Evolutionary conservation across 2,888 invertebrate species (phyloP), one percentile per base, ranked within the genome.

Genomic region (Rotaria socialis): DNA sequence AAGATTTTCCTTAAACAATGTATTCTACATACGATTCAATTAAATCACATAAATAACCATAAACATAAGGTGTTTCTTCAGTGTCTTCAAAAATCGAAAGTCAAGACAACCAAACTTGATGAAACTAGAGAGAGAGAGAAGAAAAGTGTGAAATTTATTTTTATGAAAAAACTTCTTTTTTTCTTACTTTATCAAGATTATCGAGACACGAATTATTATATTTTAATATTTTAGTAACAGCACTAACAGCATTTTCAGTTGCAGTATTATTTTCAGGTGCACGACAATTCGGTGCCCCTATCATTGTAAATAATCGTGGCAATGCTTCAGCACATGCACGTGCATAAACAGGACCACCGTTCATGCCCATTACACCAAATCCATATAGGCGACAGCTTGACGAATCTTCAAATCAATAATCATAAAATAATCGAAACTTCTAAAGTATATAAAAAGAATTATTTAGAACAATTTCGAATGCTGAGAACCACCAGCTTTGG

Each of bases 161-260:
- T 47, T 50, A 4, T 47, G 4, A 84, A 16, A 5, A 84, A 7
- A 22, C 14, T 14, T 50, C 14, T 50, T n/a, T n/a, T n/a, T n/a
- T 11, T 24, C 24, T 27, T 84, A 50, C 52, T 50, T 84, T 52
- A 50, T 52, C 24, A 14, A 84, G 2, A 52, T 52, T 52, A 24
- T 84, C 84, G 14, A 84, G 8, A 22, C 74, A 74, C 22, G 85
- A 85, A 50, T 85, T 88, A 86, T 89, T 89, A 91, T 94, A 96
- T 92, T 96, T 96, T 89, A 97, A 94, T 90, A 99, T 97, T 93
- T 99, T 99, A 85, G 97, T 95, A 87, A 98, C 95, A 6, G 99
- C 98, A n/a, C 97, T 95, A 89, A 99, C 96, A 27, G 96, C 97
- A 91, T 99, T 99, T 92, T 99, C 99, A 5, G 98, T 99, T 0